Evolutionary conservation across 2,888 invertebrate genomes (phyloP), one percentile per base, ranked within the genome.

Genomic region (Beris morrisii): DNA sequence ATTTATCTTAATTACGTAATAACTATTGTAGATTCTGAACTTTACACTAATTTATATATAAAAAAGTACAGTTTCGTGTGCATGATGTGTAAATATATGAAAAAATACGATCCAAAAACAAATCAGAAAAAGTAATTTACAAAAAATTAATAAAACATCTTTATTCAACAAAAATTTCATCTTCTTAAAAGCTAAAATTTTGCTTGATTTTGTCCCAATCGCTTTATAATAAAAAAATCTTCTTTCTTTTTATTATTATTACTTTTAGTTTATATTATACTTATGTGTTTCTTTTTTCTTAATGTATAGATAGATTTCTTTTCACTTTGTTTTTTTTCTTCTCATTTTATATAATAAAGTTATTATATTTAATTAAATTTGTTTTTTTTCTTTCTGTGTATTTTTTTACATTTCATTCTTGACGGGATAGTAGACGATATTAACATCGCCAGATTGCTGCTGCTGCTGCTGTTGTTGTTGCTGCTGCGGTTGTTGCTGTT

Each of bases 391-490:
- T 38, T 38, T 48, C 9, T 22, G 2, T 22, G 22, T 22, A 22
- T 22, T 22, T 64, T 52, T 64, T 52, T 53, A 64, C 30, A 38
- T 32, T 54, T 64, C 63, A 64, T 79, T 79, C 71, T 80, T 80
- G 73, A 78, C 79, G 73, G 79, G 75, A 73, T 79, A 80, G 70
- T 80, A 79, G 71, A 78, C 76, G 66, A 79, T 74, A 71, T 79
- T 78, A 64, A 78, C 76, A 69, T 79, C 79, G n/a, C 52, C 44
- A 65, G 64, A 46, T 68, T 63, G 63, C 43, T 63, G 63, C 11
- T 45, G 44, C 15, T 48, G 63, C 64, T 75, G 55, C 15, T 50
- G 50, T 13, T 52, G 54, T 31, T 54, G 54, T n/a, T 54, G 22
- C 22, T 22, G 22, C 22, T 22, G 22, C 22, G 22, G 22, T 3